These are phyloP conservation scores for Stercorarius parasiticus DNA, from an alignment of 2,113 vertebrate genomes.

Conservation along the genomic window DNA sequence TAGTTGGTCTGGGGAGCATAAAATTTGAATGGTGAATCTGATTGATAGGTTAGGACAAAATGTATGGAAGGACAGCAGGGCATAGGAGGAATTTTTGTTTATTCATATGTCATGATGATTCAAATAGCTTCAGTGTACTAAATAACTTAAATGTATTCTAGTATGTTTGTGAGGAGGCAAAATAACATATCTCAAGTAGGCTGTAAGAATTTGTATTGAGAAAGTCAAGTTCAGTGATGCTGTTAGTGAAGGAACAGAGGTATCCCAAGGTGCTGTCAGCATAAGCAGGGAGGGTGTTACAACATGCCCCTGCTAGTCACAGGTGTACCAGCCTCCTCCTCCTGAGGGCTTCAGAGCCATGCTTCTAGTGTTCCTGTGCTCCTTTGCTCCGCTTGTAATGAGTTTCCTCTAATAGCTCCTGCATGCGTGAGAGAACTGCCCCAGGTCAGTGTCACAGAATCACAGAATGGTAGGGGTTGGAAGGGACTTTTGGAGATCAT, in stretches of 20 bases:
- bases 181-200: rapidly evolving
- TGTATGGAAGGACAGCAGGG: background rate
- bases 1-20: background rate
- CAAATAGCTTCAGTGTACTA: background rate
- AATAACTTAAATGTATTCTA: background rate
- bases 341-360: background rate
- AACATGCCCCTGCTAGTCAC: background rate
- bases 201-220: background rate
- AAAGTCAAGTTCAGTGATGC: background rate
- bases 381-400: background rate
- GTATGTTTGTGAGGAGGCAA: background rate
- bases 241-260: background rate
- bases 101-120: background rate
- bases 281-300: background rate
- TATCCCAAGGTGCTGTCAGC: background rate
- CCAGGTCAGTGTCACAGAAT: background rate
- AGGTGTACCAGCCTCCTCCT: background rate
- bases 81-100: background rate
- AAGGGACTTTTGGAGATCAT: background rate
- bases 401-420: background rate
- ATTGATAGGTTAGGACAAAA: background rate
- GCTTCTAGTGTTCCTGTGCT: background rate
- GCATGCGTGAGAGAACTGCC: background rate
- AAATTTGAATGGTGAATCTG: background rate
- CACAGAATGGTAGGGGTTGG: background rate